Evolutionary conservation across 1,140 invertebrate genomes (phyloP).

Genomic region (Lethocerus indicus): DNA sequence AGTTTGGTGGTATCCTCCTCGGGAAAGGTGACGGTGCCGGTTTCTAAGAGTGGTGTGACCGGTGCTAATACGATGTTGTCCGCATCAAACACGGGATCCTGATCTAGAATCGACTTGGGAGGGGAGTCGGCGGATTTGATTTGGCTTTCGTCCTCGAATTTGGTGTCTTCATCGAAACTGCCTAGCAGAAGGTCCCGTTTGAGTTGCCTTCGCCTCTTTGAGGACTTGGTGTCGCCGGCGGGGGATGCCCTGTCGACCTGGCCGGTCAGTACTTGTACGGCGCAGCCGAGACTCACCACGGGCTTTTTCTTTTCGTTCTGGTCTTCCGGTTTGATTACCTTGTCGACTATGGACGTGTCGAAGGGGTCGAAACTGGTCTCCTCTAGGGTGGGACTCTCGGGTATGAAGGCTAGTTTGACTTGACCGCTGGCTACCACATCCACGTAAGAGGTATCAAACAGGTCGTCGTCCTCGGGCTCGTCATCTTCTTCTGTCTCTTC

Average conservation of each 20-base stretch:
- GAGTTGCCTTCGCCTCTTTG: constrained; percentile 17
- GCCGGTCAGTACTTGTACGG: constrained; percentile 69
- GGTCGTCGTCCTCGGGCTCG: constrained; percentile 58
- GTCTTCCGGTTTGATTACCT: constrained; percentile 57
- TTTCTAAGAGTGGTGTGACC: constrained; percentile 11
- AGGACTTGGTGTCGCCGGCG: constrained; percentile 28
- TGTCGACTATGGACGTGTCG: constrained; percentile 72
- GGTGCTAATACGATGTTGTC: constrained; percentile 10
- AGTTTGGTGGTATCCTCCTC: not conserved
- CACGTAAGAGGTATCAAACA: constrained; percentile 75
- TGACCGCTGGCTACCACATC: constrained; percentile 70
- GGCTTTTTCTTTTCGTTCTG: constrained; percentile 48
- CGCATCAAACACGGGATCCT: constrained; percentile 34
- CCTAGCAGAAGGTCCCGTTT: constrained; percentile 47
- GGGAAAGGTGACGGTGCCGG: not conserved
- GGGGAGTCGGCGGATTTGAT: constrained; percentile 25
- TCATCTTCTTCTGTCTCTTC: constrained; percentile 39
- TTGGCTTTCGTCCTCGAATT: too few species aligned
- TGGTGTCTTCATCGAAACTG: constrained; percentile 36
- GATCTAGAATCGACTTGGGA: constrained; percentile 51
- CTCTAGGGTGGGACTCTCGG: constrained; percentile 56
- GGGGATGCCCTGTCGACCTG: constrained; percentile 42
- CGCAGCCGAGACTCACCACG: constrained; percentile 60
- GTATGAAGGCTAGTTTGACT: constrained; percentile 71
- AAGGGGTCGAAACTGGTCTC: constrained; percentile 60